Evolutionary conservation across 2,113 vertebrate species (phyloP).

Genomic region (Myodes glareolus): DNA sequence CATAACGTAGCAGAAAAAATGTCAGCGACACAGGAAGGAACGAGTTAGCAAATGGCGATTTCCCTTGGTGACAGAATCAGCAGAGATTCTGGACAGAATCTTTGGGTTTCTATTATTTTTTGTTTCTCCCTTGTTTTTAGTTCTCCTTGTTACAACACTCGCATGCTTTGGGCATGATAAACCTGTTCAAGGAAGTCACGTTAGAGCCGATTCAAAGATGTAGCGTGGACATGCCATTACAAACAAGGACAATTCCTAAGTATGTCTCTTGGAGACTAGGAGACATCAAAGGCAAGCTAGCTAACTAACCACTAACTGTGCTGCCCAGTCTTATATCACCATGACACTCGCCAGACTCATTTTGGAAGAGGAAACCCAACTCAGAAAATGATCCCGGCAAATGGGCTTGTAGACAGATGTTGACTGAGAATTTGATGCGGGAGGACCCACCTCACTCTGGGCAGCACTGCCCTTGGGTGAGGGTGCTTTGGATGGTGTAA

Average conservation of each 20-base stretch:
- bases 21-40: background rate
- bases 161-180: background rate
- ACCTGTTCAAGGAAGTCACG: background rate
- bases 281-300: background rate
- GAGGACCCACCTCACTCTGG: background rate
- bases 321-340: background rate
- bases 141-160: background rate
- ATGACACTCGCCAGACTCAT: background rate
- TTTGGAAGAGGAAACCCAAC: background rate
- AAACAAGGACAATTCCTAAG: background rate
- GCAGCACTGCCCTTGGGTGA: background rate
- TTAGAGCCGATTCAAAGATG: background rate
- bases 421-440: background rate
- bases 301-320: background rate
- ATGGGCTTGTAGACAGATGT: background rate
- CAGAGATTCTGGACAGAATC: background rate
- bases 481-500: background rate
- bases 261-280: background rate
- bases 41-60: background rate
- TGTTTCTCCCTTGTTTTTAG: background rate
- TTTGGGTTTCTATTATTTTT: background rate
- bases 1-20: background rate
- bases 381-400: background rate
- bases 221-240: background rate
- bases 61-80: background rate